phyloP scores from a whole-genome alignment of 2,888 invertebrate genomes.

The Dione vanillae region DNA sequence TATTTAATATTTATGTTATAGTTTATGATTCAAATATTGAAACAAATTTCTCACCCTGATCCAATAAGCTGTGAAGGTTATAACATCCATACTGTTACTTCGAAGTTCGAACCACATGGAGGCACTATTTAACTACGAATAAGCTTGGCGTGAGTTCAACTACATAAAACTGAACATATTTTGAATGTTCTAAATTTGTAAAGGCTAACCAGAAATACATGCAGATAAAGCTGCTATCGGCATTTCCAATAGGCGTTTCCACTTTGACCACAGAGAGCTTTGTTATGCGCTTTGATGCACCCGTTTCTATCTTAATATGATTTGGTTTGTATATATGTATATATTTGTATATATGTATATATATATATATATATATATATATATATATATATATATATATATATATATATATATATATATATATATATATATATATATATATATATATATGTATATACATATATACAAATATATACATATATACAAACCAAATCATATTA shows the following conservation, averaged over 20 bases:
- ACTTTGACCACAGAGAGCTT: slow-evolving; percentile 14
- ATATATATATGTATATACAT: too few relatives aligned
- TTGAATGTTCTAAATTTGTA: slow-evolving; percentile 27
- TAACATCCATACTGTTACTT: slow-evolving; percentile 14
- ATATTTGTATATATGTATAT: too few relatives aligned
- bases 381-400: too few relatives aligned
- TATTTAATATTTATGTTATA: too few relatives aligned
- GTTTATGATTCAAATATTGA: too few relatives aligned
- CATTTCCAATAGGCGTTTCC: slow-evolving; percentile 15
- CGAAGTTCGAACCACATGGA: slow-evolving; percentile 11
- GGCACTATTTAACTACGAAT: slow-evolving; percentile 25
- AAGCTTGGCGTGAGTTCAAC: slow-evolving; percentile 30
- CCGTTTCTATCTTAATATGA: slow-evolving; percentile 12
- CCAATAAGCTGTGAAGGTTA: slow-evolving; percentile 7
- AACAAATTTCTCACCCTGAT: neutral
- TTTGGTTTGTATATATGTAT: neutral
- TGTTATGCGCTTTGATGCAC: slow-evolving; percentile 10
- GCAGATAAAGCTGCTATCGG: slow-evolving; percentile 21
- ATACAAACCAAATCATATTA: too few relatives aligned
- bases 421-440: too few relatives aligned
- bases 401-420: too few relatives aligned
- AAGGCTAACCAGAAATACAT: slow-evolving; percentile 27
- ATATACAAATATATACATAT: too few relatives aligned
- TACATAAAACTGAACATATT: slow-evolving; percentile 29
- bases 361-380: too few relatives aligned